Evolutionary conservation across 2,797 vertebrate species (phyloP).

Genomic region (Lacerta viridis): DNA sequence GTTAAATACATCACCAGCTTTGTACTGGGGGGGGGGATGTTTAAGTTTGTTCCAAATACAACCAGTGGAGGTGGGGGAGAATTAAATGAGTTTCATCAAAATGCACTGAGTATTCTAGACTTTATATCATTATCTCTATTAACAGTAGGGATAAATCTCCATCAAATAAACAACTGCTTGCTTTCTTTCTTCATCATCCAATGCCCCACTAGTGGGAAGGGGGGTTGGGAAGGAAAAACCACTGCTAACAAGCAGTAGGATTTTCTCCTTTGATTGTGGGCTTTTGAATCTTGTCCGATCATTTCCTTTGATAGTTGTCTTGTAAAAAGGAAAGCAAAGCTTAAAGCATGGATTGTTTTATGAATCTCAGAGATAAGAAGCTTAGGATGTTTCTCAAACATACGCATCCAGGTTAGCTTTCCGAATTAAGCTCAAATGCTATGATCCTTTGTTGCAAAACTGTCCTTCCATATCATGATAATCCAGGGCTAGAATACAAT

Average conservation of each 20-base stretch:
- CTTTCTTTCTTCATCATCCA: slow-evolving; percentile 28
- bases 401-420: background rate
- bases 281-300: slow-evolving; percentile 17
- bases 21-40: background rate
- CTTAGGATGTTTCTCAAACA: slow-evolving; percentile 1
- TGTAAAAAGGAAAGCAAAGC: background rate
- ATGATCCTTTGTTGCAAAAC: slow-evolving; percentile 29
- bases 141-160: slow-evolving; percentile 22
- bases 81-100: background rate
- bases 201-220: slow-evolving; percentile 3
- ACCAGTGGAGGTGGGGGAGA: background rate
- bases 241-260: background rate
- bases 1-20: slow-evolving; percentile 9
- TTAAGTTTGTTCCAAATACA: background rate
- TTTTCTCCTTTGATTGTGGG: slow-evolving; percentile 18
- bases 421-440: slow-evolving; percentile 10
- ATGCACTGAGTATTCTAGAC: background rate
- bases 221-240: background rate
- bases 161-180: background rate
- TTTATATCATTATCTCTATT: background rate
- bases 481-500: slow-evolving; percentile 35
- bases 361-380: slow-evolving; percentile 19
- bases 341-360: slow-evolving; percentile 28
- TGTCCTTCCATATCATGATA: slow-evolving; percentile 41
- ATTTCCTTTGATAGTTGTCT: slow-evolving; percentile 26